A percentile compares a stretch with the other conserved stretches of the same genome.
Evolutionary conservation across 2,888 invertebrate species (phyloP).

Genomic region (Noctua janthe): DNA sequence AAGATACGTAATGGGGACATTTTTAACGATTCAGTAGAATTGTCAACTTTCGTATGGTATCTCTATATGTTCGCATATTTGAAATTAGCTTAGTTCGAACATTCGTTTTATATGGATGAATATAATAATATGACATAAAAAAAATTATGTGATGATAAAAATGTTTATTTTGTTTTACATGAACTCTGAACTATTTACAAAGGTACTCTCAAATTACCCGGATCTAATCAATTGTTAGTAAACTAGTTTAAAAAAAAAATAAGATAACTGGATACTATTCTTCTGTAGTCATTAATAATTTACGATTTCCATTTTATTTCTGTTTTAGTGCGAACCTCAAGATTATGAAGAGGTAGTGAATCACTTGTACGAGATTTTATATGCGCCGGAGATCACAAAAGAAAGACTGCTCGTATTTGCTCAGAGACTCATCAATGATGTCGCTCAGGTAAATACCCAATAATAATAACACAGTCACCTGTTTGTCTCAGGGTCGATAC

Average conservation of each 20-base stretch:
- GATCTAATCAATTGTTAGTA: not conserved
- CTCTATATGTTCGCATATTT: not conserved
- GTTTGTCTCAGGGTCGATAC: not conserved
- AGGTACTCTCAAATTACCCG: not conserved
- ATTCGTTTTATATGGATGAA: not conserved
- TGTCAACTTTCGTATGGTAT: not conserved
- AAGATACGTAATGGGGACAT: not conserved
- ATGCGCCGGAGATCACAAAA: constrained; percentile 92
- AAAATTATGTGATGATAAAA: not conserved
- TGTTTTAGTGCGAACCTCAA: constrained; percentile 92
- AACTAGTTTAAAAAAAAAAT: not conserved
- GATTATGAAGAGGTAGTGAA: constrained; percentile 94
- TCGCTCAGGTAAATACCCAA: constrained; percentile 90
- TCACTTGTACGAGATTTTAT: constrained; percentile 94
- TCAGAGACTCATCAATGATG: constrained; percentile 95
- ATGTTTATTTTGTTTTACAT: not conserved
- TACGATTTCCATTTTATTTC: constrained; percentile 33
- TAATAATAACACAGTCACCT: not conserved
- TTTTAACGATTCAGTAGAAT: not conserved
- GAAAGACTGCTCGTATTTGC: constrained; percentile 95
- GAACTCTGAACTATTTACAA: not conserved
- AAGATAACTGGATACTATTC: not conserved
- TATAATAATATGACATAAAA: not conserved
- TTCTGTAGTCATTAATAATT: not conserved
- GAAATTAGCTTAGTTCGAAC: not conserved